Base-by-base conservation (phyloP, 2,888 invertebrate genomes). In the Sphaerolaimus hirsutus region DNA sequence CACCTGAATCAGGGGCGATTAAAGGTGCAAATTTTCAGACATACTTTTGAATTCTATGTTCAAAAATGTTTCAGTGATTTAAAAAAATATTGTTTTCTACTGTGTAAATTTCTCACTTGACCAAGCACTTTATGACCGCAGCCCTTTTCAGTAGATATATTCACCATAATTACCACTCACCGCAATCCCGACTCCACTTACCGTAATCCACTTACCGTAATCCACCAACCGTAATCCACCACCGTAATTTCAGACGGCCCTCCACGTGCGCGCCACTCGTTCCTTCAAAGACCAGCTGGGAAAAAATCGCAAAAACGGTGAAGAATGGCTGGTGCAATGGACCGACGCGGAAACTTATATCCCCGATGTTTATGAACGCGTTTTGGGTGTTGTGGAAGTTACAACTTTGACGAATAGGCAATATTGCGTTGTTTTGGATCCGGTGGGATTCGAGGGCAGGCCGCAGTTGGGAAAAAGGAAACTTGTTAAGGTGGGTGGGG, bases 301-400 rank as follows among this genome's bases (percentile, higher is more conserved):
- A 14, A 55, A 61, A 10, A 51, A 55, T 7, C 56, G 69, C 24
- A 68, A 68, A 54, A 69, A 67, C 51, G 70, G 70, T 35, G 70
- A 69, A 50, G 68, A 70, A 55, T 70, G 70, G 69, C 53, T 71
- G 42, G 64, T 70, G 41, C 68, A 63, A 24, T 58, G 66, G 56
- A 51, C 56, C 4, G 67, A 68, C 52, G 64, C 66, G 14, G 69
- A 71, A 49, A 65, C 67, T 17, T 68, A 68, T 53, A 71, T 71
- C 48, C 70, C 70, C n/a, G 61, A 62, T 50, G 69, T 70, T 1
- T 68, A 70, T 54, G 69, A 69, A 56, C 62, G n/a, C n/a, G n/a
- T 68, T 7, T 59, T 67, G 12, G 66, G 65, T 27, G 62, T 64
- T 10, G 63, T 67, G 14, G 56, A 63, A 46, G 68, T 70, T 45